Conservation (phyloP, 2,797 vertebrate species). For the Rhodeus uyekii region DNA sequence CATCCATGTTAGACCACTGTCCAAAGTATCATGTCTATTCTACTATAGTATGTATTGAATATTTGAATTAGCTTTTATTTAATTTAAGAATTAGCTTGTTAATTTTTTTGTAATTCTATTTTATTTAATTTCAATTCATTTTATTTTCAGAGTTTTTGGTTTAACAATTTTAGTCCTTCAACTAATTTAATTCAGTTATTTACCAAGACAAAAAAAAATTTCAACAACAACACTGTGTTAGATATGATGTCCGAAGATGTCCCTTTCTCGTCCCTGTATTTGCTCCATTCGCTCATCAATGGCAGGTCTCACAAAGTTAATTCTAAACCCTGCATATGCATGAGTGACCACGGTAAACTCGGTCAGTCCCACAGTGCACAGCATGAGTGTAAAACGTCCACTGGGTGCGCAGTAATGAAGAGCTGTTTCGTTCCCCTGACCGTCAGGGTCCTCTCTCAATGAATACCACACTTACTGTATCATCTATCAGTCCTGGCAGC, state of each 20-base stretch:
- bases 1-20: background rate
- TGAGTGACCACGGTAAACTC: conserved; percentile 33
- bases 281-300: background rate
- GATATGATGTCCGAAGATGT: background rate
- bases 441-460: conserved; percentile 51
- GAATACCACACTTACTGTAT: conserved; percentile 65
- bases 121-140: background rate
- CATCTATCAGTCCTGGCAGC: conserved; percentile 80
- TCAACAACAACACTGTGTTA: background rate
- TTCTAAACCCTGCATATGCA: conserved; percentile 15
- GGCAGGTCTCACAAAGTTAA: background rate
- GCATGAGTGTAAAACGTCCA: conserved; percentile 34
- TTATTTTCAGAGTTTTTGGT: background rate
- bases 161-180: background rate
- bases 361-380: conserved; percentile 20
- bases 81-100: background rate
- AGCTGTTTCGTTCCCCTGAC: conserved; percentile 46
- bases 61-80: background rate
- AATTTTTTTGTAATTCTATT: background rate
- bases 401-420: conserved; percentile 51
- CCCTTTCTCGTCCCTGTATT: background rate
- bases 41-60: background rate
- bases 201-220: background rate
- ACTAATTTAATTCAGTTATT: background rate
- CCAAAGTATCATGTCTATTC: background rate